Evolutionary conservation across 2,888 invertebrate species (phyloP).

Genomic region (Lypha dubia): DNA sequence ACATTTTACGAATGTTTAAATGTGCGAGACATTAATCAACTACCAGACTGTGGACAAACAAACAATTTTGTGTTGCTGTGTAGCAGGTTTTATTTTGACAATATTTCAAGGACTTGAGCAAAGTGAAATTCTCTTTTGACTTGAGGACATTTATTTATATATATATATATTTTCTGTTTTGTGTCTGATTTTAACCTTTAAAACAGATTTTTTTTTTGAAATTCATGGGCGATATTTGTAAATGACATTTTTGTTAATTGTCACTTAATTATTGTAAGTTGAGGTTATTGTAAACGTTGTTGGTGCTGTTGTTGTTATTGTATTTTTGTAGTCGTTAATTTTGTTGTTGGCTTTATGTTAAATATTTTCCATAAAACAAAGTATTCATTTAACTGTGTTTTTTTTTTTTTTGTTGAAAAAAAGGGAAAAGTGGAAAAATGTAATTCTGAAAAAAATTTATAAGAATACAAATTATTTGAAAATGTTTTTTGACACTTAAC

Average conservation of each 20-base stretch:
- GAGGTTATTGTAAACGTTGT: background rate
- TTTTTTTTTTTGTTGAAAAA: no score
- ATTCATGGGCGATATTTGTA: constrained; percentile 8
- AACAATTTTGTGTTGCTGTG: background rate
- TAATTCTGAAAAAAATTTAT: no score
- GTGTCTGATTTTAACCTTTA: background rate
- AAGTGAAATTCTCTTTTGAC: constrained; percentile 1
- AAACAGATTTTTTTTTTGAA: constrained; percentile 3
- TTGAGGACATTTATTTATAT: no score
- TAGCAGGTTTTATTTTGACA: constrained; percentile 5
- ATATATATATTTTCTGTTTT: background rate
- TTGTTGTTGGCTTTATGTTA: no score
- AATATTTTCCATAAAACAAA: no score
- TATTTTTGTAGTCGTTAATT: no score
- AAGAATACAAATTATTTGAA: no score
- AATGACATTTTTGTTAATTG: constrained; percentile 15
- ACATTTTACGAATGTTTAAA: background rate
- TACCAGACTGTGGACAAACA: constrained; percentile 6
- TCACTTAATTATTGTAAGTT: constrained; percentile 25
- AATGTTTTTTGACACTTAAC: no score
- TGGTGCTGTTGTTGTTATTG: background rate
- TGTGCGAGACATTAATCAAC: background rate
- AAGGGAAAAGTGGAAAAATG: no score
- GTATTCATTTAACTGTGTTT: no score
- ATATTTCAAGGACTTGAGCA: background rate